Evolutionary conservation across 2,888 invertebrate genomes (phyloP).

Genomic region (Cephonodes hylas): DNA sequence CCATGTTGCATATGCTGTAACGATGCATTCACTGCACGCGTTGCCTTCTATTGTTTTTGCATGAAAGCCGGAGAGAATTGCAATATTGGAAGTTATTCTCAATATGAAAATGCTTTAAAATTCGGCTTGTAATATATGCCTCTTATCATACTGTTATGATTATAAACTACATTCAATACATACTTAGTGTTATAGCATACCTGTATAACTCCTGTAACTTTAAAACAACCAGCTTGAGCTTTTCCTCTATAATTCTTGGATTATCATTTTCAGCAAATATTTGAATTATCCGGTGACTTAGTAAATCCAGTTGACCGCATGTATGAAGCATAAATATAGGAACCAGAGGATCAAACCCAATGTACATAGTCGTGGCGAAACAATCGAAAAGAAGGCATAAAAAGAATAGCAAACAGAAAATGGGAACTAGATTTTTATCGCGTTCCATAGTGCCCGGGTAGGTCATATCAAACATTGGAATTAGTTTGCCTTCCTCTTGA

Average conservation of each 20-base stretch:
- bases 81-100: background rate
- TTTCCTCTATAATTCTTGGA: slow-evolving; percentile 32
- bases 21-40: background rate
- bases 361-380: slow-evolving; percentile 44
- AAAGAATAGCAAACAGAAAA: slow-evolving; percentile 35
- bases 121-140: background rate
- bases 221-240: slow-evolving; percentile 47
- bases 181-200: too few species aligned
- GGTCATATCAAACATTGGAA: slow-evolving; percentile 51
- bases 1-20: background rate
- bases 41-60: background rate
- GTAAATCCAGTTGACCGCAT: slow-evolving; percentile 59
- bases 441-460: slow-evolving; percentile 44
- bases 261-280: slow-evolving; percentile 34
- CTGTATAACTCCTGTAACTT: slow-evolving; percentile 52
- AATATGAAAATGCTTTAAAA: too few species aligned
- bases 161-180: background rate
- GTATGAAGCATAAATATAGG: slow-evolving; percentile 60
- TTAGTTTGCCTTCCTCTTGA: slow-evolving; percentile 38
- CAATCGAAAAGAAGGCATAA: slow-evolving; percentile 37
- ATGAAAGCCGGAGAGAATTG: background rate
- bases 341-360: slow-evolving; percentile 63
- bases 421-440: slow-evolving; percentile 33
- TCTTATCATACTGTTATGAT: background rate
- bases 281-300: slow-evolving; percentile 43